A percentile compares a stretch with the other conserved stretches of the same genome.
Evolutionary conservation across 2,113 vertebrate genomes (phyloP).

Genomic region (Microtus pennsylvanicus): DNA sequence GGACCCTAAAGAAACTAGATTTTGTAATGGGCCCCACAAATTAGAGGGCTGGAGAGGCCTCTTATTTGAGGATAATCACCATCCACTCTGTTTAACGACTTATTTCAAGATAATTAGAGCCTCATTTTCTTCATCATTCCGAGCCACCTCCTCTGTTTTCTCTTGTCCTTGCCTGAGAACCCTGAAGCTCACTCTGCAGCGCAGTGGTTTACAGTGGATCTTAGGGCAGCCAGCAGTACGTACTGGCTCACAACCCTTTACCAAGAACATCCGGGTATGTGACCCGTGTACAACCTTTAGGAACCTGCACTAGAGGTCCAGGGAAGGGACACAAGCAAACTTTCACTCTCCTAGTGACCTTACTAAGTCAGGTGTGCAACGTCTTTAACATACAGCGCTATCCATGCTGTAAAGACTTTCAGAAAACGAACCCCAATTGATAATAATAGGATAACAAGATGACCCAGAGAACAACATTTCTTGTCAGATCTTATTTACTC

Average conservation of each 20-base stretch:
- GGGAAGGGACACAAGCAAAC: background rate
- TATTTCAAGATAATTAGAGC: constrained; percentile 78
- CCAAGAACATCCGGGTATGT: background rate
- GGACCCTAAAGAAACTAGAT: constrained; percentile 67
- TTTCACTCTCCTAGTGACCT: background rate
- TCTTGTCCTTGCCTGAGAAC: constrained; percentile 38
- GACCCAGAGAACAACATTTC: background rate
- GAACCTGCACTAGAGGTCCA: background rate
- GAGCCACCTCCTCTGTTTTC: constrained; percentile 74
- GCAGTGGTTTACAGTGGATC: fast-evolving
- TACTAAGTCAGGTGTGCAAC: background rate
- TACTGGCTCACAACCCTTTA: background rate
- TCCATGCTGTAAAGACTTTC: background rate
- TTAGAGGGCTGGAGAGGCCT: constrained; percentile 72
- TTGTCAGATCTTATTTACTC: background rate
- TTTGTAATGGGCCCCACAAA: constrained; percentile 67
- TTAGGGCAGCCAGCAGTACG: background rate
- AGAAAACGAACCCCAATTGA: background rate
- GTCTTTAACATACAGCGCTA: fast-evolving
- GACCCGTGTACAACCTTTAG: fast-evolving
- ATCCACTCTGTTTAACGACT: constrained; percentile 77
- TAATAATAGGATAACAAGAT: background rate
- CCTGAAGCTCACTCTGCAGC: background rate
- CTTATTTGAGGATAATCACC: constrained; percentile 78
- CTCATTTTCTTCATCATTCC: constrained; percentile 76